Evolutionary conservation across 2,797 vertebrate species (phyloP).

Genomic region (Poecilia gillii): DNA sequence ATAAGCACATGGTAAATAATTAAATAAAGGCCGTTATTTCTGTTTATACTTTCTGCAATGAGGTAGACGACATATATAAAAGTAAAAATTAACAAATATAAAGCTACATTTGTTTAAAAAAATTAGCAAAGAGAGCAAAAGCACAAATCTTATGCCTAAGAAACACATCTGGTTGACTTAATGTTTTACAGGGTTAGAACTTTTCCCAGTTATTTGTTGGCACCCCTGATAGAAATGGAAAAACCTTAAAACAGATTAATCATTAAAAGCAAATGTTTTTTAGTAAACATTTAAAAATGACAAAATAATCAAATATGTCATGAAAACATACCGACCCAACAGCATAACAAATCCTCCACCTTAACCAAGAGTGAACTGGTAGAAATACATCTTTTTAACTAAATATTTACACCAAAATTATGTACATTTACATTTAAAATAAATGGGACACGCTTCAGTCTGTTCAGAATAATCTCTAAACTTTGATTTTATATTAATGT

Average conservation of each 20-base stretch:
- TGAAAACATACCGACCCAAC: neutral
- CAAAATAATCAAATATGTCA: neutral
- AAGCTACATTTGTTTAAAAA: neutral
- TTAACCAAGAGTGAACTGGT: neutral
- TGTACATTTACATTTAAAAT: no score
- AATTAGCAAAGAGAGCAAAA: neutral
- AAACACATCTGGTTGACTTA: neutral
- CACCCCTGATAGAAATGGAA: neutral
- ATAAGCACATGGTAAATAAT: neutral
- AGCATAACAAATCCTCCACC: no score
- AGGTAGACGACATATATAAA: neutral
- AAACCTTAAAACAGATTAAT: neutral
- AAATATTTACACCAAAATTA: neutral
- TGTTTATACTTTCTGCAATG: constrained; percentile 2
- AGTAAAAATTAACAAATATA: neutral
- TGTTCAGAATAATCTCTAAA: neutral
- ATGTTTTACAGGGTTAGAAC: neutral
- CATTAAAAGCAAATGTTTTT: neutral
- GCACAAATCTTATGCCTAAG: neutral
- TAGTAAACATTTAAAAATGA: neutral
- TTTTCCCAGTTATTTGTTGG: neutral
- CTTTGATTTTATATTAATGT: neutral
- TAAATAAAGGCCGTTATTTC: neutral
- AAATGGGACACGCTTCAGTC: no score
- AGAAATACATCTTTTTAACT: neutral